Conservation (phyloP, 2,113 vertebrate genomes). For the Atherinomorus stipes region DNA sequence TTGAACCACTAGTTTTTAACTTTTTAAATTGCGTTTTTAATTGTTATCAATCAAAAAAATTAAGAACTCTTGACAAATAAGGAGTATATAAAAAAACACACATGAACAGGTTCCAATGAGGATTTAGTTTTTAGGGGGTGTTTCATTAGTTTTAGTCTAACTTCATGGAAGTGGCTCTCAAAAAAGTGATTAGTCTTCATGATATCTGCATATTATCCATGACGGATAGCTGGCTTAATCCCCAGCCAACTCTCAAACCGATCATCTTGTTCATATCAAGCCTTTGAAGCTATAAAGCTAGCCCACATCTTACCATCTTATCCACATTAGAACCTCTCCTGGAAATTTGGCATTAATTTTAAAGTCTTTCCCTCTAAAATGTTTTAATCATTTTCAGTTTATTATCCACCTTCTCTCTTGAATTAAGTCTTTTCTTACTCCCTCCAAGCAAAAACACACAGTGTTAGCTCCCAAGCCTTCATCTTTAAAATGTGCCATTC, state of each 20-base stretch:
- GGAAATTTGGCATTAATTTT: conserved; percentile 47
- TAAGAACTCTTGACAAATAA: neutral
- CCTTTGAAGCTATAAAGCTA: conserved; percentile 36
- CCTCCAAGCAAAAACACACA: neutral
- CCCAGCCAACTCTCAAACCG: conserved; percentile 54
- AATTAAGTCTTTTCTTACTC: conserved; percentile 3
- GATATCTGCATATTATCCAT: conserved; percentile 28
- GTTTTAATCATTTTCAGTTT: conserved; percentile 26
- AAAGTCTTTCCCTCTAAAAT: neutral
- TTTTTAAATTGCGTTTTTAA: neutral
- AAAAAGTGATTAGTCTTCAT: conserved; percentile 32
- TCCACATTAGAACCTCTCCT: conserved; percentile 58
- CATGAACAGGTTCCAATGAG: neutral
- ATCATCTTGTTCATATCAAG: conserved; percentile 23
- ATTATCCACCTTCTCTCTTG: conserved; percentile 24
- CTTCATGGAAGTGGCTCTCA: conserved; percentile 23
- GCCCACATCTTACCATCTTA: conserved; percentile 27
- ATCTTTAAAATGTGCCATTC: conserved; percentile 42
- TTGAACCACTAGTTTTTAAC: neutral
- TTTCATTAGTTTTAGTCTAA: conserved; percentile 10
- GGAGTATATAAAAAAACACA: neutral
- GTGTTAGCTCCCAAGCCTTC: conserved; percentile 9
- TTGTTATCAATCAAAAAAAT: conserved; percentile 1
- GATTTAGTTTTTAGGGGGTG: neutral
- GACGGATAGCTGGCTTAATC: conserved; percentile 43